Evolutionary conservation across 1,140 invertebrate genomes (phyloP), one percentile per base, ranked within the genome.

Genomic region (Archegozetes longisetosus): DNA sequence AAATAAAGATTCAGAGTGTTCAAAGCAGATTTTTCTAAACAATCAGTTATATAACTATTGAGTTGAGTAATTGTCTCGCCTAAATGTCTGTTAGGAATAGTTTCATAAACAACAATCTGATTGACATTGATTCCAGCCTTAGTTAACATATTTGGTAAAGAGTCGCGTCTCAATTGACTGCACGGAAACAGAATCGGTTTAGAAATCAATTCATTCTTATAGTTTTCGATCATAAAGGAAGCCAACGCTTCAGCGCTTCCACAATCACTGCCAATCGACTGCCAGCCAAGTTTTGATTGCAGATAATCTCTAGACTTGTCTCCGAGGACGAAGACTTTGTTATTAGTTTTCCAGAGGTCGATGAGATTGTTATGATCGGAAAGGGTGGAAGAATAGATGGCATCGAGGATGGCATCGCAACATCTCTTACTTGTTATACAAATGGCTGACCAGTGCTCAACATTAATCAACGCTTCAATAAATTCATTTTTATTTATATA

Each of bases 21-120:
- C 2, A 2, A 20, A 20, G 23, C 12, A 9, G 27, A 27, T 12
- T 25, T 6, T 54, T 54, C n/a, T 3, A 23, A 4, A 23, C 12
- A 52, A n/a, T 9, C n/a, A n/a, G 22, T 22, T 27, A 25, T 54
- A 3, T 40, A 9, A 25, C 25, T 17, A 17, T n/a, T 47, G 13
- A 52, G 32, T 46, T 53, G 23, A 9, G n/a, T 4, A n/a, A 54
- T 20, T 13, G 28, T 49, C 17, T 24, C 2, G n/a, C 54, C 59
- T 14, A 54, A n/a, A 17, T 28, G 6, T 26, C 54, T 29, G 26
- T 54, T 54, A 0, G 59, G 13, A 22, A 53, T 26, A 20, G 58
- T 60, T 23, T 59, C 27, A 47, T 60, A 60, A 23, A 40, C 24
- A 55, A 12, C 14, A 12, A 60, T 58, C n/a, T 55, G 25, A 6